A percentile compares a stretch with the other conserved stretches of the same genome.
These are phyloP conservation scores for Volucella inanis DNA, from an alignment of 2,888 invertebrate species.

Conservation along the genomic window DNA sequence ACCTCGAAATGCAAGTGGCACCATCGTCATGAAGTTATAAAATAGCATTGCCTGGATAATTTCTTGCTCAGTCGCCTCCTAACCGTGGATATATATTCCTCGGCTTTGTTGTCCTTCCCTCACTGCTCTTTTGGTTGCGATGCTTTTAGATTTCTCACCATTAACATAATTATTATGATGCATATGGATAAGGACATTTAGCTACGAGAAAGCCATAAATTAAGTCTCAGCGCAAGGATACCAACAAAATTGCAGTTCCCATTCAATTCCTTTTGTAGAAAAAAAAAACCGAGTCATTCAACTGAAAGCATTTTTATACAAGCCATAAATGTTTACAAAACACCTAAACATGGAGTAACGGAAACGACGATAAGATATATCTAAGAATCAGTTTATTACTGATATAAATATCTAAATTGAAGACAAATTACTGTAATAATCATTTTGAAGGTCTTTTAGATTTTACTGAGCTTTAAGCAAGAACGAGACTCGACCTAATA, in stretches of 20 bases:
- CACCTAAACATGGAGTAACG: too few relatives aligned
- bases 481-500: slow-evolving; percentile 4
- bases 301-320: not conserved
- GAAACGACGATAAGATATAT: slow-evolving; percentile 11
- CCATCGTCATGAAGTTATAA: slow-evolving; percentile 38
- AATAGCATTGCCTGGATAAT: slow-evolving; percentile 26
- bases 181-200: slow-evolving; percentile 46
- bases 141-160: slow-evolving; percentile 54
- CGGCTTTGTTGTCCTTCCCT: slow-evolving; percentile 23
- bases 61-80: slow-evolving; percentile 40
- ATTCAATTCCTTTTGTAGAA: slow-evolving; percentile 17
- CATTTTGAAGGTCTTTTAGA: slow-evolving; percentile 30
- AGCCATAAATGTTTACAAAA: slow-evolving; percentile 9
- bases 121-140: slow-evolving; percentile 2
- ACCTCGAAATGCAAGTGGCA: slow-evolving; percentile 37
- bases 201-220: slow-evolving; percentile 51
- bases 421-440: slow-evolving; percentile 48
- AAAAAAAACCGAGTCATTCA: slow-evolving; percentile 2
- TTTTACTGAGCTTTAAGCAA: not conserved
- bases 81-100: slow-evolving; percentile 21
- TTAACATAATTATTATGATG: slow-evolving; percentile 44
- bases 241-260: slow-evolving; percentile 33
- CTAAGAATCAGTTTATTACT: not conserved
- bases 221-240: slow-evolving; percentile 36
- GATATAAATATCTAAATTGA: slow-evolving; percentile 23